Base-by-base conservation (phyloP, 1,140 invertebrate genomes). In the Dinothrombium tinctorium region DNA sequence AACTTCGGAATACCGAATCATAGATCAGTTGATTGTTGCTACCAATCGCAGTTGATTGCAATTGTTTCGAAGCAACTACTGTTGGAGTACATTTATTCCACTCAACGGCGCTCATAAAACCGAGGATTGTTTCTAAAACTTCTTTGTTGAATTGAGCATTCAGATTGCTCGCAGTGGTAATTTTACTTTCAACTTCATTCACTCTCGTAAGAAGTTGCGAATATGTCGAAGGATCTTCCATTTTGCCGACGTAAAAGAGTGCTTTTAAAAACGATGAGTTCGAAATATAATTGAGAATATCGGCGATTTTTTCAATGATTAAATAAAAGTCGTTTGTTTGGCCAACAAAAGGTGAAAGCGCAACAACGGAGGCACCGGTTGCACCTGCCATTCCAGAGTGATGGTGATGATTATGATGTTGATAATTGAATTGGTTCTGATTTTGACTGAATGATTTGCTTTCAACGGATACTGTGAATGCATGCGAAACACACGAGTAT, bases 171-270 rank as follows among this genome's bases (percentile, higher is more conserved):
- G n/a, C n/a, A n/a, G n/a, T n/a, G n/a, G n/a, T n/a, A n/a, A n/a
- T n/a, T n/a, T n/a, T n/a, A n/a, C 28, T 38, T 22, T 53, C 49
- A 8, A 48, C 40, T 26, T 53, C 51, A 31, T 29, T 24, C 7
- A 45, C 42, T 31, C 48, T 53, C 8, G 46, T 44, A 11, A 51
- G 12, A 28, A 53, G 36, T 37, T 49, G 43, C 17, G 35, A 23
- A 46, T 49, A 55, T 20, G 46, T 50, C 54, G 55, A 52, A 35
- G 49, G 44, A 44, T 59, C 59, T 43, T 63, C 61, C 24, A 53
- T 46, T 44, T 54, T 57, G 1, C 59, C 61, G 31, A 64, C 53
- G 47, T 59, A 58, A 25, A 64, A 39, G 22, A 64, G 47, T 31
- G 59, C 52, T 33, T 54, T 51, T 1, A 62, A 47, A 35, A 60